A percentile compares a stretch with the other conserved stretches of the same genome.
Conservation (phyloP, 2,888 invertebrate species). For the Pseudococcus viburni region DNA sequence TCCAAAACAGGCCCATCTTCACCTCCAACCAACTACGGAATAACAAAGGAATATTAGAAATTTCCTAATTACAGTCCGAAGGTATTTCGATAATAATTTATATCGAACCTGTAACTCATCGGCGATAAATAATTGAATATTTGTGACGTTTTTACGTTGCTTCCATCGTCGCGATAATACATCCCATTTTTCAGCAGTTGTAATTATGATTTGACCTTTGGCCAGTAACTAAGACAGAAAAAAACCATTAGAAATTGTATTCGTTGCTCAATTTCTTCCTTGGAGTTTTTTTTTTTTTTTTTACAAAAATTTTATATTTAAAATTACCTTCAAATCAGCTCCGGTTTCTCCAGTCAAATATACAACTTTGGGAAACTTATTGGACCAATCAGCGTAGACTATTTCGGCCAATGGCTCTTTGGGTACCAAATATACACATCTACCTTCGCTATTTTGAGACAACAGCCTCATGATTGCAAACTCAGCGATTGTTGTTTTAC, state of each 20-base stretch:
- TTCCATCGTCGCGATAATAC: constrained; percentile 98
- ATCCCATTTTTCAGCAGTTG: constrained; percentile 99
- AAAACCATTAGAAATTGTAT: constrained; percentile 18
- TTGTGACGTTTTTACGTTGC: constrained; percentile 98
- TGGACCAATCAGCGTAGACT: constrained; percentile 92
- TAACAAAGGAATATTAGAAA: constrained; percentile 8
- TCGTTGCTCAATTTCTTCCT: neutral
- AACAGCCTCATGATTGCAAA: constrained; percentile 93
- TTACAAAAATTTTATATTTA: neutral
- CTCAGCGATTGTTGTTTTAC: constrained; percentile 94
- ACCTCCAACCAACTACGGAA: constrained; percentile 79
- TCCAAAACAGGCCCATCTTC: constrained; percentile 95
- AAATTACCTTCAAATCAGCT: constrained; percentile 87
- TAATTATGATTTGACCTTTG: constrained; percentile 95
- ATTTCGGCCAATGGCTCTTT: constrained; percentile 92
- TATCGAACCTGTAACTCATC: constrained; percentile 88
- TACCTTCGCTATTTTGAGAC: constrained; percentile 80
- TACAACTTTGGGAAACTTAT: constrained; percentile 92
- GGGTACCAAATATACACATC: constrained; percentile 95
- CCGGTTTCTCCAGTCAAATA: constrained; percentile 97
- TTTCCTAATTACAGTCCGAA: neutral
- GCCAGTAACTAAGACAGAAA: constrained; percentile 78
- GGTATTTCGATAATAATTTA: neutral
- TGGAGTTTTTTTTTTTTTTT: neutral
- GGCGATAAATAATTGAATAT: constrained; percentile 94